Evolutionary conservation across 2,797 vertebrate species (phyloP).

Genomic region (Heterohyrax brucei): DNA sequence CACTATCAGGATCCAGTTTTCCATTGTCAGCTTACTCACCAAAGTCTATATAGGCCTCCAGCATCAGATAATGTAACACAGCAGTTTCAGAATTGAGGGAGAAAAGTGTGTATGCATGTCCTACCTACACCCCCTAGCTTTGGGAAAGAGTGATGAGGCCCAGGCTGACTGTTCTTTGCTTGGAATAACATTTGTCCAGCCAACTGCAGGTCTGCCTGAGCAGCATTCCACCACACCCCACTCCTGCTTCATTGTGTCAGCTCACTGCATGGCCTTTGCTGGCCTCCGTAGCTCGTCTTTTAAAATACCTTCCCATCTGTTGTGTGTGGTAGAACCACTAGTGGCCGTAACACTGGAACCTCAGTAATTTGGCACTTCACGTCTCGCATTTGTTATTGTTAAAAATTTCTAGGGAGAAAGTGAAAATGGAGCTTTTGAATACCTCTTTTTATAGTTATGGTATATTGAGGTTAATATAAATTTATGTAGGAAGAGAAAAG

Average conservation of each 20-base stretch:
- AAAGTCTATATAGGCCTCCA: background rate
- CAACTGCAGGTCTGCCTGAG: background rate
- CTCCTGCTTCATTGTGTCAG: background rate
- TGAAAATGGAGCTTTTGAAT: background rate
- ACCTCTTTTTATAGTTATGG: background rate
- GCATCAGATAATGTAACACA: background rate
- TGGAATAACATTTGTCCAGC: background rate
- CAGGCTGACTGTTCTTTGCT: background rate
- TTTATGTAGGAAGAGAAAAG: conserved; percentile 38
- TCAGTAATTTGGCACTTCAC: conserved; percentile 12
- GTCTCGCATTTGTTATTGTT: background rate
- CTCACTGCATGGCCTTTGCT: background rate
- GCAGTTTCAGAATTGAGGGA: background rate
- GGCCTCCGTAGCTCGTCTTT: conserved; percentile 36
- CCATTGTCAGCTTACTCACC: background rate
- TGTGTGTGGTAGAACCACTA: conserved; percentile 26
- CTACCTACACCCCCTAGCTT: background rate
- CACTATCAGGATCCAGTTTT: background rate
- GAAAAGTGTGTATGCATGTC: background rate
- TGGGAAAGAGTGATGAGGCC: background rate
- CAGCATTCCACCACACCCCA: background rate
- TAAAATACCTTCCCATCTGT: conserved; percentile 3
- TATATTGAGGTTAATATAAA: conserved; percentile 49
- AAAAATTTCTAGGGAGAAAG: conserved; percentile 10
- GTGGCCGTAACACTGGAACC: background rate